Percentiles rank a stretch among this genome's conserved stretches.
phyloP scores from a whole-genome alignment of 1,140 invertebrate genomes.

The Orchestia grillus region DNA sequence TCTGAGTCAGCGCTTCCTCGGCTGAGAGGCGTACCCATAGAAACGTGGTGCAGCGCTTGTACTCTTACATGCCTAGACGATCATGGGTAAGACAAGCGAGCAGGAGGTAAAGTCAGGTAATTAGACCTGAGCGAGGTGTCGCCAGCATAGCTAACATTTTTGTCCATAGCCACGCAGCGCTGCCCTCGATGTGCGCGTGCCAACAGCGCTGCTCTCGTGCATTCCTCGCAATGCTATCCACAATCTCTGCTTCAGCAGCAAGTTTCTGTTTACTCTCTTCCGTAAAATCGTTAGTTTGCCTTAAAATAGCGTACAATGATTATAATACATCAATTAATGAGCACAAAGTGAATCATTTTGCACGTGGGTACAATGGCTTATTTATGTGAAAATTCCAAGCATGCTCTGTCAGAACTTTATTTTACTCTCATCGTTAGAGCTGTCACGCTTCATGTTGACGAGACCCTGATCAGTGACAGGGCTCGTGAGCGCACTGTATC shows the following conservation, averaged over 20 bases:
- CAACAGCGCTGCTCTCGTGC: not conserved
- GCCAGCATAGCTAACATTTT: slow-evolving; percentile 35
- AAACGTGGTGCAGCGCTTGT: not conserved
- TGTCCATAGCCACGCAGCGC: slow-evolving; percentile 14
- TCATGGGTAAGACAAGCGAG: not conserved
- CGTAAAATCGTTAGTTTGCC: not conserved
- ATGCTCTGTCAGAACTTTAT: not conserved
- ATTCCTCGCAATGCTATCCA: not conserved
- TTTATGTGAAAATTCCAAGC: not conserved
- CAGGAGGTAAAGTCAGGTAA: not conserved
- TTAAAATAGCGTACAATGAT: not conserved
- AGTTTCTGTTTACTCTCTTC: not conserved
- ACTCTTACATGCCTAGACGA: not conserved
- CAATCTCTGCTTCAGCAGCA: not conserved
- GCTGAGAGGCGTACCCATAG: not conserved
- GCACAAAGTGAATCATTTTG: not conserved
- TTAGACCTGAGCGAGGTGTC: slow-evolving; percentile 35
- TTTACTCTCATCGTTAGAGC: not conserved
- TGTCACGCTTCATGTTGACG: not conserved
- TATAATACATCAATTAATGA: not conserved
- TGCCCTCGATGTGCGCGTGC: slow-evolving; percentile 41
- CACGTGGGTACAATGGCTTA: not conserved
- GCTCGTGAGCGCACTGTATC: not conserved
- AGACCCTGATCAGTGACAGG: not conserved
- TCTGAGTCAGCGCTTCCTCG: not conserved